phyloP scores from a whole-genome alignment of 2,888 invertebrate genomes.

The Zygaena filipendulae region DNA sequence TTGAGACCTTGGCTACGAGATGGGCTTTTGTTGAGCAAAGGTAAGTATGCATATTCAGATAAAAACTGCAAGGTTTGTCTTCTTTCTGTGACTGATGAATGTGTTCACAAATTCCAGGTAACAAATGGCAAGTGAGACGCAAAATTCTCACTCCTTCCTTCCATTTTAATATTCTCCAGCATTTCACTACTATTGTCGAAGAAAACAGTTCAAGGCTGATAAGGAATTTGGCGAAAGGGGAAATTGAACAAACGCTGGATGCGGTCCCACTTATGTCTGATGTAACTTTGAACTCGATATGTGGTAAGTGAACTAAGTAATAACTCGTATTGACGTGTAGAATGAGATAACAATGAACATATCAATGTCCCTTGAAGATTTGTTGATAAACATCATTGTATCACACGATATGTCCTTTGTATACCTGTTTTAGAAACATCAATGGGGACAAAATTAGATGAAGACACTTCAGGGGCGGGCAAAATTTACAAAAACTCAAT shows the following conservation, averaged over 20 bases:
- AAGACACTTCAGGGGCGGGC: constrained; percentile 40
- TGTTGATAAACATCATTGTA: too few relatives aligned
- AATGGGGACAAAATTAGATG: constrained; percentile 73
- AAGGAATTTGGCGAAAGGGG: background rate
- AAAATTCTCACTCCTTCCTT: constrained; percentile 65
- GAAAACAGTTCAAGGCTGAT: background rate
- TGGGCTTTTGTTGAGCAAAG: constrained; percentile 59
- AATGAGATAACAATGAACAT: too few relatives aligned
- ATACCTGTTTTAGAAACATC: constrained; percentile 73
- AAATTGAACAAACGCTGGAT: background rate
- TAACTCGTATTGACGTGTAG: too few relatives aligned
- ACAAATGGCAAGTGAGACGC: constrained; percentile 56
- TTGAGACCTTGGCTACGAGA: constrained; percentile 61
- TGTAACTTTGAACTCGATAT: background rate
- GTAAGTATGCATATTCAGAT: too few relatives aligned
- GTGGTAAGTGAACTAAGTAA: too few relatives aligned
- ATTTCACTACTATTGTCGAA: constrained; percentile 11
- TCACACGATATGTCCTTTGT: too few relatives aligned
- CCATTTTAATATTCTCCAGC: constrained; percentile 59
- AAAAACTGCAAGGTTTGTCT: too few relatives aligned
- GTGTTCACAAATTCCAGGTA: too few relatives aligned
- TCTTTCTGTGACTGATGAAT: too few relatives aligned
- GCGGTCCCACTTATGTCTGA: constrained; percentile 3
- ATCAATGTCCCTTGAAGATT: too few relatives aligned
- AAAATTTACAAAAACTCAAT: constrained; percentile 69